These are phyloP conservation scores for Melanostoma mellinum DNA, from an alignment of 2,888 invertebrate genomes.

Conservation along the genomic window DNA sequence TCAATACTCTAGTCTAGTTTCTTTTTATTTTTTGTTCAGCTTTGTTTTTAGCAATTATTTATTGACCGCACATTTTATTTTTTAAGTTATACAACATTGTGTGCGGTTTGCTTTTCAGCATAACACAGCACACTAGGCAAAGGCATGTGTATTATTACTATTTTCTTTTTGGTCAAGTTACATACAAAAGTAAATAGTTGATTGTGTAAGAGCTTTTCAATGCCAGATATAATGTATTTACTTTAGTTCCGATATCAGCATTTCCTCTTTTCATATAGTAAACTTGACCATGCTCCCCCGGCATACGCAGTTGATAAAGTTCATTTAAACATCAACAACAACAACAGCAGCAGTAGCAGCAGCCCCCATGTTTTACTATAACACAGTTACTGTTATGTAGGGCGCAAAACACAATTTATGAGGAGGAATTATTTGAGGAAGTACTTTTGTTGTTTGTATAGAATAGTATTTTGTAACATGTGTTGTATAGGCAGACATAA, in stretches of 20 bases:
- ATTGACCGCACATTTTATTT: constrained; percentile 7
- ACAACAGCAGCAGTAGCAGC: too few relatives aligned
- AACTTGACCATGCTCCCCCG: constrained; percentile 57
- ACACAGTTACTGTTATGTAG: too few relatives aligned
- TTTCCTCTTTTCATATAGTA: constrained; percentile 53
- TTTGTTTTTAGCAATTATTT: constrained; percentile 12
- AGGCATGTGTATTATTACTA: constrained; percentile 8
- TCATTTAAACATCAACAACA: not conserved
- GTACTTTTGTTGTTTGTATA: too few relatives aligned
- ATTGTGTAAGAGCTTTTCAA: constrained; percentile 21
- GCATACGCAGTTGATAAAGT: constrained; percentile 37
- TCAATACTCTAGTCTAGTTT: constrained; percentile 17
- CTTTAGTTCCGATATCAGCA: constrained; percentile 53
- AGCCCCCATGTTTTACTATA: too few relatives aligned
- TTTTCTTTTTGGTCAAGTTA: not conserved
- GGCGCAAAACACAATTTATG: too few relatives aligned
- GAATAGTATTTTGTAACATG: not conserved
- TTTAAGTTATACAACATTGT: constrained; percentile 12
- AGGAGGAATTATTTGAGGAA: too few relatives aligned
- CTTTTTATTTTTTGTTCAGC: not conserved
- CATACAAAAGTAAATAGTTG: not conserved
- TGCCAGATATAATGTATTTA: constrained; percentile 31
- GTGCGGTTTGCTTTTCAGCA: constrained; percentile 1
- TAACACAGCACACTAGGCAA: not conserved
- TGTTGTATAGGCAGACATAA: constrained; percentile 1